A percentile compares a stretch with the other conserved stretches of the same genome.
Evolutionary conservation across 2,888 invertebrate species (phyloP).

Genomic region (Cenopis cana): DNA sequence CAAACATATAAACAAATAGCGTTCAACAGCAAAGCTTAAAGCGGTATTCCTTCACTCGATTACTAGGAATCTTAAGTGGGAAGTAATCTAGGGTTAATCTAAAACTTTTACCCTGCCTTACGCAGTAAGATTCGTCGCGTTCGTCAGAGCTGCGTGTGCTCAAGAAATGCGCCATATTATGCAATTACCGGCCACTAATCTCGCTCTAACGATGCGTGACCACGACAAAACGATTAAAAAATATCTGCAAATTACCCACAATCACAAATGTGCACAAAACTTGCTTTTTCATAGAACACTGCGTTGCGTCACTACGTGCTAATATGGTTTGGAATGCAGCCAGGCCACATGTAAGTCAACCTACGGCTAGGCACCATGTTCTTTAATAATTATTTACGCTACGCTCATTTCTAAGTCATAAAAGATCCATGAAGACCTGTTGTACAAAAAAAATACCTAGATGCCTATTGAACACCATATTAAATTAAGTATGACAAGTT

Average conservation of each 20-base stretch:
- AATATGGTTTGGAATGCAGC: constrained; percentile 61
- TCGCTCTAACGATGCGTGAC: constrained; percentile 47
- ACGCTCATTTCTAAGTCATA: not conserved
- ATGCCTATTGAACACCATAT: no score
- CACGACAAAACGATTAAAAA: constrained; percentile 40
- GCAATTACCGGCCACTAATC: constrained; percentile 55
- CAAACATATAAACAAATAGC: constrained; percentile 67
- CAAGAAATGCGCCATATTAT: constrained; percentile 55
- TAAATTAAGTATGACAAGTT: no score
- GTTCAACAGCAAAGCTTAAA: constrained; percentile 58
- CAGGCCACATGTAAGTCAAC: constrained; percentile 51
- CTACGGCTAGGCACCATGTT: constrained; percentile 43
- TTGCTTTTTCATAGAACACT: constrained; percentile 51
- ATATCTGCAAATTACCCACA: constrained; percentile 31
- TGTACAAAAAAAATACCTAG: no score
- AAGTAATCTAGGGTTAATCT: constrained; percentile 63
- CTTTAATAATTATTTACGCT: constrained; percentile 17
- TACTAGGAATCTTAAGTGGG: constrained; percentile 74
- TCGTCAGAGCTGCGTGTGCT: constrained; percentile 49
- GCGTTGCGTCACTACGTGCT: constrained; percentile 53
- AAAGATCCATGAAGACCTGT: not conserved
- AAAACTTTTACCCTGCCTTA: constrained; percentile 54
- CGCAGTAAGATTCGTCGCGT: constrained; percentile 57
- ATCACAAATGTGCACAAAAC: constrained; percentile 45
- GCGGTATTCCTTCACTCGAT: constrained; percentile 57